Evolutionary conservation across 2,797 vertebrate species (phyloP), one percentile per base, ranked within the genome.

Genomic region (Peromyscus eremicus): DNA sequence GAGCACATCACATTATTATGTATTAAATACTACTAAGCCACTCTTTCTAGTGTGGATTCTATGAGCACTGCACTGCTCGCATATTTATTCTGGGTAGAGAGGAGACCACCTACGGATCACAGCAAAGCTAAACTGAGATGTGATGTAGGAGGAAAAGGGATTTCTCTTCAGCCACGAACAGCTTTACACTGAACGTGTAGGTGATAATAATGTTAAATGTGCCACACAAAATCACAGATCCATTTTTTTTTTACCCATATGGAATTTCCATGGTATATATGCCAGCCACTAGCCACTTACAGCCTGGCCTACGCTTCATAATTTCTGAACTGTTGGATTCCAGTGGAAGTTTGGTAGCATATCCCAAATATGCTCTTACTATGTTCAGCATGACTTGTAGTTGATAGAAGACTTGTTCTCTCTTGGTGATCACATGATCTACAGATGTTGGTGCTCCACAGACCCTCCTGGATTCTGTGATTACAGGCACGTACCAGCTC

Each of bases 131-230:
- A 92, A 85, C 93, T 93, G 94, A 95, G 86, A 92, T 25, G n/a
- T 25, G 60, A 81, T 0, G 76, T 88, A 40, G 95, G 97, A 95
- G 80, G 96, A 68, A 97, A 90, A 86, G 88, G 97, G 89, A 23
- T 94, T 97, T 86, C 94, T 94, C 83, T 89, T 88, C 71, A 93
- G 75, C 89, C 85, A 80, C 0, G 70, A 97, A 87, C 96, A 97
- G 96, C 92, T 98, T 97, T 95, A 87, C 91, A 94, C 95, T 88
- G 83, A 95, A 85, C 6, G 71, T 60, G 95, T 95, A 95, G 97
- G 98, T 87, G 95, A 96, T 79, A 91, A 79, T 85, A 87, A 96
- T 85, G 92, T 94, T 96, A 96, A 97, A 94, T 94, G 95, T 77
- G 80, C 79, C 75, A 95, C 91, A 94, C 52, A 92, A 62, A 92